Evolutionary conservation across 2,888 invertebrate species (phyloP), one percentile per base, ranked within the genome.

Genomic region (Ochlodes sylvanus): DNA sequence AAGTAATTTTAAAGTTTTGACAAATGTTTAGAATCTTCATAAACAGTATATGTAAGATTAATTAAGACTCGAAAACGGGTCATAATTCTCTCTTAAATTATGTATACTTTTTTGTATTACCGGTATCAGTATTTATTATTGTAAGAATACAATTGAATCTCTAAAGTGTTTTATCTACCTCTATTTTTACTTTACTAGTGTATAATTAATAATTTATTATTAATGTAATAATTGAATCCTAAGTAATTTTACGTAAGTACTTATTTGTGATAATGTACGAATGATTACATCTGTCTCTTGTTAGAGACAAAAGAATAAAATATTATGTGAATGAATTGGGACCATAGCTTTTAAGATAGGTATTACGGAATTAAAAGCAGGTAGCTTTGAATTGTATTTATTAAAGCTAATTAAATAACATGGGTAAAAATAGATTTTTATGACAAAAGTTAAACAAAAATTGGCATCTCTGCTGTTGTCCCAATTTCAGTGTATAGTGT

Each of bases 101-200:
- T 67, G 57, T 70, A 63, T 63, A 69, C 56, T 70, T 41, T 58
- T 58, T 80, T 77, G 78, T 78, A 85, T 85, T 91, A 90, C 91
- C 91, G 84, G 81, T 82, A 85, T 84, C 92, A 93, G 92, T 93
- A 92, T 93, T 92, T 80, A 80, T 83, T 88, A 85, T 79, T 83
- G 75, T 87, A 85, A 87, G 86, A 83, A 82, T 81, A 82, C 83
- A 71, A 82, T 83, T 77, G 90, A 93, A 92, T 93, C 91, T 93
- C 89, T 88, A 77, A 82, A 81, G 83, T 79, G 80, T 87, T 88
- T 85, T 84, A 89, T 91, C 93, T 93, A 93, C 93, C 93, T 93
- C 93, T 90, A 84, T 86, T 82, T 86, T 83, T 87, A 88, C 84
- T 90, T 85, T 87, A 83, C 79, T 87, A 87, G 77, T 84, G 84